Percentiles rank a stretch among this genome's conserved stretches.
phyloP scores from a whole-genome alignment of 2,113 vertebrate species.

The Calypte anna region DNA sequence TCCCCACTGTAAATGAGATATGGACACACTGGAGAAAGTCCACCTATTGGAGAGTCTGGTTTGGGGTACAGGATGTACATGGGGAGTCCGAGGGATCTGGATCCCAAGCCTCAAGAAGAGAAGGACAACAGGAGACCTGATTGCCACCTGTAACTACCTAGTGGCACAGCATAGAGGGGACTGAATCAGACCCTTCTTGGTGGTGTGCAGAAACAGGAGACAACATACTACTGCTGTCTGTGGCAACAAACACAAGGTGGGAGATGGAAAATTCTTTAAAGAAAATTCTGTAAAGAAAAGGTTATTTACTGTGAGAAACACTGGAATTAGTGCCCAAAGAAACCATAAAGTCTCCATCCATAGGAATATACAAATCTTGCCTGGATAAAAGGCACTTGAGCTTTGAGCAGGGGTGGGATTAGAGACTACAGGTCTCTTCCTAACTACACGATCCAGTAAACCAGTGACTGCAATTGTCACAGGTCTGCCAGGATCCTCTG shows the following conservation, averaged over 20 bases:
- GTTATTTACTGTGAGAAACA: neutral
- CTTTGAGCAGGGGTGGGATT: neutral
- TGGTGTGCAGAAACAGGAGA: rapidly evolving
- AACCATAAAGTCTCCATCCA: neutral
- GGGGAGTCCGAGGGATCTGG: neutral
- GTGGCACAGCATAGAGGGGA: neutral
- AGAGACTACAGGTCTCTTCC: neutral
- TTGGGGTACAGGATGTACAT: rapidly evolving
- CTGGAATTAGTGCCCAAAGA: neutral
- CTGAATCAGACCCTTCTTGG: neutral
- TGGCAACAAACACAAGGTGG: neutral
- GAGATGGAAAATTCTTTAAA: neutral
- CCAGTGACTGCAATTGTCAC: neutral
- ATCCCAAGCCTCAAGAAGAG: neutral
- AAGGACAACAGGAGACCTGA: neutral
- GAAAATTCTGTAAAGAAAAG: neutral
- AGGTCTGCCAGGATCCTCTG: neutral
- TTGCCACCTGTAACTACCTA: neutral
- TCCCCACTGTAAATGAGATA: neutral
- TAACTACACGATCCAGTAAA: neutral
- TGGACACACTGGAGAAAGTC: rapidly evolving
- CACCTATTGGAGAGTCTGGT: neutral
- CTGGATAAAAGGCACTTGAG: neutral
- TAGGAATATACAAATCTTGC: neutral
- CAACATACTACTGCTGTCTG: neutral